Conservation (phyloP, 2,113 vertebrate species). For the Gorsachius goisagi region DNA sequence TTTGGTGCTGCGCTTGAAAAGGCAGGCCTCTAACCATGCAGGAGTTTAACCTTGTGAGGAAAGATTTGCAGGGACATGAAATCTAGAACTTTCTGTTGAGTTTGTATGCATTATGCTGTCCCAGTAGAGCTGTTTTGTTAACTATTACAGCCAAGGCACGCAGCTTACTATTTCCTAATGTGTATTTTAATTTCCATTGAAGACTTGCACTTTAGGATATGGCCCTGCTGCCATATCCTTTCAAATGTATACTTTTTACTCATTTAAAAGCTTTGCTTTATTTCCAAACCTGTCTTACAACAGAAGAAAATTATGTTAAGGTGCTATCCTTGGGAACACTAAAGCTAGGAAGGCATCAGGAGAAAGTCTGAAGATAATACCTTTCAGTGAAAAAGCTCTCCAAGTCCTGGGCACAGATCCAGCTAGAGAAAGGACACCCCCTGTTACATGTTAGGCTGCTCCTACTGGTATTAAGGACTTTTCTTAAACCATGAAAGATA, state of each 20-base stretch:
- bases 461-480: background rate
- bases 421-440: background rate
- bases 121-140: background rate
- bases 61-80: background rate
- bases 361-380: conserved; percentile 17
- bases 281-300: conserved; percentile 2
- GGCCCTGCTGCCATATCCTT: background rate
- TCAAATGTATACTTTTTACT: background rate
- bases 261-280: conserved; percentile 4
- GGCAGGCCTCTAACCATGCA: background rate
- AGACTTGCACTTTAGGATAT: background rate
- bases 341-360: conserved; percentile 11
- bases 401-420: background rate
- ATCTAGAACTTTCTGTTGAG: background rate
- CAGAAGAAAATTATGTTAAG: conserved; percentile 27
- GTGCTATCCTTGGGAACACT: background rate
- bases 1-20: background rate
- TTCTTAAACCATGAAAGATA: background rate
- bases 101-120: background rate
- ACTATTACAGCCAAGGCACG: background rate
- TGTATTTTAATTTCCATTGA: background rate
- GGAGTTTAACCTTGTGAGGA: background rate
- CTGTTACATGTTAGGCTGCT: background rate
- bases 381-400: conserved; percentile 34
- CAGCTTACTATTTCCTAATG: background rate